Conservation (phyloP, 2,113 vertebrate genomes). For the Excalfactoria chinensis region DNA sequence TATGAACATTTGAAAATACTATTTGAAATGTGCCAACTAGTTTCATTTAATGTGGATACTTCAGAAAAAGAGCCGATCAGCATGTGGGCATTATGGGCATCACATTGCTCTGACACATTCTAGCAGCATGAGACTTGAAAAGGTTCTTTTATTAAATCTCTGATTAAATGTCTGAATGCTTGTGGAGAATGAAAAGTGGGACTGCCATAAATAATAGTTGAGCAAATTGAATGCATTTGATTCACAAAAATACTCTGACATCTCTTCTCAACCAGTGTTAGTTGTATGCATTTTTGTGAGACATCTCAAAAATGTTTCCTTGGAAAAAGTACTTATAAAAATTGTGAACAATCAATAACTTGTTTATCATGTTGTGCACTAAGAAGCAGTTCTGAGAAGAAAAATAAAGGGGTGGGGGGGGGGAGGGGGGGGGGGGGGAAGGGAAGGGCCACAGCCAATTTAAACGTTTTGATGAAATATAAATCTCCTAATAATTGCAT, state of each 20-base stretch:
- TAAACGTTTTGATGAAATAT: neutral
- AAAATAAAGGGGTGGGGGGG: neutral
- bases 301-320: neutral
- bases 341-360: neutral
- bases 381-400: neutral
- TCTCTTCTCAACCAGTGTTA: neutral
- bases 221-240: neutral
- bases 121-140: conserved; percentile 27
- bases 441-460: neutral
- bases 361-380: neutral
- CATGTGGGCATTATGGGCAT: conserved; percentile 48
- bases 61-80: conserved; percentile 53
- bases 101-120: conserved; percentile 28
- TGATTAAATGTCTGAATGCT: conserved; percentile 59
- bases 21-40: conserved; percentile 57
- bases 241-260: conserved; percentile 4
- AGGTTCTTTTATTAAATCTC: conserved; percentile 58
- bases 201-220: neutral
- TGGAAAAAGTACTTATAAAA: neutral
- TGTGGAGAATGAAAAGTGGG: conserved; percentile 40
- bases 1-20: conserved; percentile 37
- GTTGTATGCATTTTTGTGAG: neutral
- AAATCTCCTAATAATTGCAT: neutral
- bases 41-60: conserved; percentile 50
- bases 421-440: too few species aligned